Percentiles rank a stretch among this genome's conserved stretches.
Evolutionary conservation across 2,113 vertebrate genomes (phyloP).

Genomic region (Anhinga rufa): DNA sequence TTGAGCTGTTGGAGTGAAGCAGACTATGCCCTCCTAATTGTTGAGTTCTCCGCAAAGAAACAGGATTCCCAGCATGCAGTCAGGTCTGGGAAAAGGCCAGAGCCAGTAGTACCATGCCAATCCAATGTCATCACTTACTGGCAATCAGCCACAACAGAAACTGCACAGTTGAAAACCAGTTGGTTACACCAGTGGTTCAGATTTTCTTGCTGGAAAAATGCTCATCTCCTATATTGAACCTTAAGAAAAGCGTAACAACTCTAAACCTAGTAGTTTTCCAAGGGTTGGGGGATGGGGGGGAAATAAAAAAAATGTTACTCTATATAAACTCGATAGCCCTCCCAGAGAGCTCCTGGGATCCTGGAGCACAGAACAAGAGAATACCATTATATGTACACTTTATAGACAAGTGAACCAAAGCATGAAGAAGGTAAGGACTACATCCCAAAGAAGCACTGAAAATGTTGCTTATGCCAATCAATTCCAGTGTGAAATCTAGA

Average conservation of each 20-base stretch:
- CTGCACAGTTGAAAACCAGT: background rate
- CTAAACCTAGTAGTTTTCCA: background rate
- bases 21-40: background rate
- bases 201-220: background rate
- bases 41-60: background rate
- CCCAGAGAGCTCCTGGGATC: background rate
- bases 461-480: background rate
- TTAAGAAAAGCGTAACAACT: background rate
- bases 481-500: background rate
- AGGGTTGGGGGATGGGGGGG: fast-evolving
- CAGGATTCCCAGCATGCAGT: background rate
- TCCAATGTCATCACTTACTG: background rate
- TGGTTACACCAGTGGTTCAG: background rate
- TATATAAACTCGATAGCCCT: background rate
- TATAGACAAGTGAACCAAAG: background rate
- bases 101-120: background rate
- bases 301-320: background rate
- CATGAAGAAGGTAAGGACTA: background rate
- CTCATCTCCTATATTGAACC: background rate
- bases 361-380: background rate
- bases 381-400: background rate
- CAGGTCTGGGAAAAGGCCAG: background rate
- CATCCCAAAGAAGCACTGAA: background rate
- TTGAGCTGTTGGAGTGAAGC: background rate
- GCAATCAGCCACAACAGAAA: background rate